phyloP scores from a whole-genome alignment of 2,888 invertebrate species.

The Lottia scabra region DNA sequence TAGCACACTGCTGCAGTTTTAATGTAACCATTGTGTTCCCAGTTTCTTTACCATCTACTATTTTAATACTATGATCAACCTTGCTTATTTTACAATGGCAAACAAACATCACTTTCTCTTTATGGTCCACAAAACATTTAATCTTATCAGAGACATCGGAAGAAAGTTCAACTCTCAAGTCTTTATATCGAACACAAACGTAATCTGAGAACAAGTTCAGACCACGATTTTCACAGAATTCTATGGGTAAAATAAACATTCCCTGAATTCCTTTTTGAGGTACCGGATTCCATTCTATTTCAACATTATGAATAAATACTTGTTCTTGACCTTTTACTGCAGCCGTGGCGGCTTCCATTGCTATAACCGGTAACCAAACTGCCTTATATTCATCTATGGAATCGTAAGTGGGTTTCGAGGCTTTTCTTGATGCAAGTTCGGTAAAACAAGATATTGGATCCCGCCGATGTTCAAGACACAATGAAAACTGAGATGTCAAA shows the following conservation, averaged over 20 bases:
- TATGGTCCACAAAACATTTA: constrained; percentile 35
- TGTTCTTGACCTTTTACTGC: constrained; percentile 45
- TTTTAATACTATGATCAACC: not conserved
- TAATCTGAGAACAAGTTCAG: constrained; percentile 49
- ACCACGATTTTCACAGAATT: constrained; percentile 46
- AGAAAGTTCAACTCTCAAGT: constrained; percentile 37
- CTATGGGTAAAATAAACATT: constrained; percentile 39
- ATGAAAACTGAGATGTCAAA: constrained; percentile 50
- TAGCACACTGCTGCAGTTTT: constrained; percentile 47
- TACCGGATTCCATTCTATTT: constrained; percentile 46
- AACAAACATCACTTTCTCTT: constrained; percentile 53
- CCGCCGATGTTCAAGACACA: constrained; percentile 60
- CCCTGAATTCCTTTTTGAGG: constrained; percentile 14
- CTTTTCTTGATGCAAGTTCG: constrained; percentile 12
- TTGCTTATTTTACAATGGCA: constrained; percentile 53
- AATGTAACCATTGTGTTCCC: constrained; percentile 40
- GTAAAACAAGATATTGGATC: constrained; percentile 52
- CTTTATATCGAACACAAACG: constrained; percentile 55
- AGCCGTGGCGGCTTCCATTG: constrained; percentile 50
- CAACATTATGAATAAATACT: constrained; percentile 52
- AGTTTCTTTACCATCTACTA: constrained; percentile 23
- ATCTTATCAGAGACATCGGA: constrained; percentile 36
- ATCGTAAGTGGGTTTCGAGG: constrained; percentile 35
- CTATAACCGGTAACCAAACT: constrained; percentile 52
- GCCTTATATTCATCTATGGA: constrained; percentile 47